A percentile compares a stretch with the other conserved stretches of the same genome.
Conservation (phyloP, 2,797 vertebrate genomes). For the Sebastes matsubarae region DNA sequence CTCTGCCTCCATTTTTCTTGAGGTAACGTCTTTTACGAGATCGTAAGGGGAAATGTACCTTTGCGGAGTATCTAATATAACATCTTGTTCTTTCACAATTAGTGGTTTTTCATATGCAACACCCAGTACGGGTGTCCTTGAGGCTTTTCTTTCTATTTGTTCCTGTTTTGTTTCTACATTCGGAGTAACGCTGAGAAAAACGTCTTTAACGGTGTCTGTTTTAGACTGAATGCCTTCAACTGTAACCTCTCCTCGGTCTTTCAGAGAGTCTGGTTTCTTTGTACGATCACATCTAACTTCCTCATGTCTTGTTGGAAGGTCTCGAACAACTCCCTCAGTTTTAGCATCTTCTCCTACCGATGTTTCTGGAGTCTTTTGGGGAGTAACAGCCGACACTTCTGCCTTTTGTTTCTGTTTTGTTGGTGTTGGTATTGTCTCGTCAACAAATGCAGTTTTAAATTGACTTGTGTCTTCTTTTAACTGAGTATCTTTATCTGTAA, state of each 20-base stretch:
- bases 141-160: conserved; percentile 14
- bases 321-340: not conserved
- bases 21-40: not conserved
- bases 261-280: not conserved
- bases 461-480: not conserved
- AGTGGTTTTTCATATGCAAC: not conserved
- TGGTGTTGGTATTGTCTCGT: not conserved
- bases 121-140: not conserved
- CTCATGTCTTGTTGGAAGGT: not conserved
- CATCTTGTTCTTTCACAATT: not conserved
- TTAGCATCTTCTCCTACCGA: not conserved
- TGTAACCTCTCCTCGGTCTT: not conserved
- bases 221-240: conserved; percentile 1
- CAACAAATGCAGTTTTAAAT: not conserved
- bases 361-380: not conserved
- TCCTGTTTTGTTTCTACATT: not conserved
- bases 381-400: not conserved
- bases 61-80: not conserved
- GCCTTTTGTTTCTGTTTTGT: not conserved
- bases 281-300: not conserved
- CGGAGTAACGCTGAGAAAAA: not conserved
- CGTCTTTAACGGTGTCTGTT: not conserved
- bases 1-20: not conserved
- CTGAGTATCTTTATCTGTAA: not conserved
- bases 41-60: not conserved